Conservation (phyloP, 2,888 invertebrate species). For the Lasioglossum malachurum region DNA sequence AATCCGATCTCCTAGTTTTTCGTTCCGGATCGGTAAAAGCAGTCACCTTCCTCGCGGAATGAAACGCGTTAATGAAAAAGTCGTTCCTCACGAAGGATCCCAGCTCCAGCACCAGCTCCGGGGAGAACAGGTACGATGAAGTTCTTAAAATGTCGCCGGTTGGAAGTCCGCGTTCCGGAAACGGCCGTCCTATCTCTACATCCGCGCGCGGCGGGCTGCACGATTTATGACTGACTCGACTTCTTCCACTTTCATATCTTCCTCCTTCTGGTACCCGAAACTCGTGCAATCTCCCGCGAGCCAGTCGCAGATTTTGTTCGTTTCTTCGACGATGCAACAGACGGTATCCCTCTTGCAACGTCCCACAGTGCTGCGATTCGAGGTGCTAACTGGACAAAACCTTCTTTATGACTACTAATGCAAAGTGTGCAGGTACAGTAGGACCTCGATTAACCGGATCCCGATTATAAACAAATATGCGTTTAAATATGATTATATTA, state of each 20-base stretch:
- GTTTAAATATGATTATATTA: too few species aligned
- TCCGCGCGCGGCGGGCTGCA: conserved; percentile 77
- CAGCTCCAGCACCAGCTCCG: background rate
- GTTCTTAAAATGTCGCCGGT: conserved; percentile 59
- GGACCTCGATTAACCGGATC: too few species aligned
- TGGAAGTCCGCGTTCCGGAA: conserved; percentile 72
- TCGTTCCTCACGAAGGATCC: conserved; percentile 11
- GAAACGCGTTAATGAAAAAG: conserved; percentile 53
- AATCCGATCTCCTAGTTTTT: background rate
- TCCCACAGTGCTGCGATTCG: too few species aligned
- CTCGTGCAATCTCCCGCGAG: conserved; percentile 53
- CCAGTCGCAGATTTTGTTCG: conserved; percentile 32
- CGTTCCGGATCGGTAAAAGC: background rate
- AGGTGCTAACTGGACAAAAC: too few species aligned
- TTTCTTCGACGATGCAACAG: background rate
- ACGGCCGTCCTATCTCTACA: conserved; percentile 78
- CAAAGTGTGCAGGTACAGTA: too few species aligned
- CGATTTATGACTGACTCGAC: conserved; percentile 80
- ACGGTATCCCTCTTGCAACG: background rate
- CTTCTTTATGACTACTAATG: too few species aligned
- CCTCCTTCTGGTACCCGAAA: conserved; percentile 54
- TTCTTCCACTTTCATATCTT: conserved; percentile 69
- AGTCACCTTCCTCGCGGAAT: background rate
- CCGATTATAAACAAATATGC: too few species aligned
- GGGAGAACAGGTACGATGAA: conserved; percentile 55